Conservation (phyloP, 1,140 invertebrate genomes). For the Bilobella aurantiaca region DNA sequence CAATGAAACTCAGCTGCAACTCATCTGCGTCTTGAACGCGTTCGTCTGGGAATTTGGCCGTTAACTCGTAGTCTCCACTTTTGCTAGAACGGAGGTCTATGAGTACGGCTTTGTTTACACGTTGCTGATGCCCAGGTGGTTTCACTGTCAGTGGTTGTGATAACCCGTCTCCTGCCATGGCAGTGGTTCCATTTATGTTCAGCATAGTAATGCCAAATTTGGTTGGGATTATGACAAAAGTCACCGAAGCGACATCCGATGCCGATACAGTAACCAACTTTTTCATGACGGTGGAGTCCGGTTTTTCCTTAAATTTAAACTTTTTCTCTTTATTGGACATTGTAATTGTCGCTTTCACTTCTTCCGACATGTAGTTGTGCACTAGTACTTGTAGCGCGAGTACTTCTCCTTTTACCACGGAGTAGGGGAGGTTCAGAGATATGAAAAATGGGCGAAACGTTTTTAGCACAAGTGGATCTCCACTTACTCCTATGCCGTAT, state of each 20-base stretch:
- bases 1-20: slow-evolving; percentile 61
- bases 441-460: slow-evolving; percentile 23
- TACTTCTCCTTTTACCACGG: slow-evolving; percentile 14
- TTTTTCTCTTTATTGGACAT: slow-evolving; percentile 6
- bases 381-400: slow-evolving; percentile 53
- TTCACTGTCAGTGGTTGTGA: slow-evolving; percentile 14
- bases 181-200: slow-evolving; percentile 53
- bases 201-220: slow-evolving; percentile 64
- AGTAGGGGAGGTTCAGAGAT: slow-evolving; percentile 11
- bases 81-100: slow-evolving; percentile 26
- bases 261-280: not conserved
- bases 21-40: slow-evolving; percentile 56
- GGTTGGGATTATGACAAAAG: slow-evolving; percentile 67
- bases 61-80: not conserved
- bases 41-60: slow-evolving; percentile 13
- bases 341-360: slow-evolving; percentile 46
- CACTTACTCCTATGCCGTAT: slow-evolving; percentile 42
- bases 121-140: slow-evolving; percentile 17
- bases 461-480: not conserved
- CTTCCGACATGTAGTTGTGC: slow-evolving; percentile 54
- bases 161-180: slow-evolving; percentile 15
- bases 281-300: slow-evolving; percentile 11
- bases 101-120: slow-evolving; percentile 6
- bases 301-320: slow-evolving; percentile 8
- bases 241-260: slow-evolving; percentile 43